These are phyloP conservation scores for Falco punctatus DNA, from an alignment of 2,113 vertebrate species.

Conservation along the genomic window DNA sequence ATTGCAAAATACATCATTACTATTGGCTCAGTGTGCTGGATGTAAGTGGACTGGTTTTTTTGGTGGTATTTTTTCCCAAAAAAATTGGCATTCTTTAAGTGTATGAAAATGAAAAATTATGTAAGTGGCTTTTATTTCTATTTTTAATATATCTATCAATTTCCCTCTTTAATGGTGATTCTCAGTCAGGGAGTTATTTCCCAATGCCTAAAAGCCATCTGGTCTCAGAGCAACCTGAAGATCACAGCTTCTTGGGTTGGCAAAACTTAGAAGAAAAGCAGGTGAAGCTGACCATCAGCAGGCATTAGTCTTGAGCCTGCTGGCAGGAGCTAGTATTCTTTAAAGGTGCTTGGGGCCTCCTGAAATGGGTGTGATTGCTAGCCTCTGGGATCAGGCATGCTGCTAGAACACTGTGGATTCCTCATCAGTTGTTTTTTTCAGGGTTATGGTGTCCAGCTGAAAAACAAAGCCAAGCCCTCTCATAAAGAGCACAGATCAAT, in stretches of 20 bases:
- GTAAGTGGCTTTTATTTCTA: not conserved
- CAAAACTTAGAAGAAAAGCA: not conserved
- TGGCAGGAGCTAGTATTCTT: not conserved
- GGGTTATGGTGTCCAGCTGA: not conserved
- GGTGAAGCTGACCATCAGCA: not conserved
- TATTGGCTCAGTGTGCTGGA: constrained; percentile 15
- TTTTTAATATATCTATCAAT: constrained; percentile 24
- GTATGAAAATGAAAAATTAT: constrained; percentile 39
- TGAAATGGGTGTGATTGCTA: not conserved
- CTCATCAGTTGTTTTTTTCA: not conserved
- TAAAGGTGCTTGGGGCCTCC: not conserved
- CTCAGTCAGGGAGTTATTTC: not conserved
- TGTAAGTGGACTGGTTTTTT: not conserved
- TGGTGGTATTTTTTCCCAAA: not conserved
- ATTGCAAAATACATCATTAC: constrained; percentile 55
- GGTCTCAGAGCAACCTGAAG: not conserved
- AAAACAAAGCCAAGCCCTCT: not conserved
- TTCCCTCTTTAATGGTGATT: not conserved
- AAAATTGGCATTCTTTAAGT: constrained; percentile 41
- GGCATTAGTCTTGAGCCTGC: not conserved
- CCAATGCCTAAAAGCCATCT: not conserved
- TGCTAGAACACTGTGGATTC: not conserved
- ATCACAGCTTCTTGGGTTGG: not conserved
- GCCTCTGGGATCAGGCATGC: not conserved
- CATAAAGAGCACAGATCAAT: not conserved